These are phyloP conservation scores for Neoascia interrupta DNA, from an alignment of 2,888 invertebrate species.

Conservation along the genomic window DNA sequence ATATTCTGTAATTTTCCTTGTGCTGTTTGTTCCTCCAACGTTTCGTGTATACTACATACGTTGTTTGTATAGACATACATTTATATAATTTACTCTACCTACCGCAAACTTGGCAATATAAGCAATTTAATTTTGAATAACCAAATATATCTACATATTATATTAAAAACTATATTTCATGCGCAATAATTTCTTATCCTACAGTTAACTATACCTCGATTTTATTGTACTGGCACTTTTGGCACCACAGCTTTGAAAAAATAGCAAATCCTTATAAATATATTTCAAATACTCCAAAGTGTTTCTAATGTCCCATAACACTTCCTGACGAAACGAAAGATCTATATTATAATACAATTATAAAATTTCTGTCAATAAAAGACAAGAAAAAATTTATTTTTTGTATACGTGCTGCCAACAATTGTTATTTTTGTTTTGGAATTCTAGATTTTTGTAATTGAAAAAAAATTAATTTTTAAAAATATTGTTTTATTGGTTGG, in stretches of 20 bases:
- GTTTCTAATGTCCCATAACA: too few species aligned
- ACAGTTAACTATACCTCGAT: constrained; percentile 30
- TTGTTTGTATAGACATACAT: constrained; percentile 18
- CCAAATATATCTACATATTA: too few species aligned
- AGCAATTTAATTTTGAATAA: too few species aligned
- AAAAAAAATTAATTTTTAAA: constrained; percentile 25
- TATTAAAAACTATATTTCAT: constrained; percentile 7
- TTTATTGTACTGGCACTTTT: constrained; percentile 62
- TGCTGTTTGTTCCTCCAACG: constrained; percentile 57
- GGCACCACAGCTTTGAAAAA: constrained; percentile 13
- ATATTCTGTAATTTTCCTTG: constrained; percentile 43
- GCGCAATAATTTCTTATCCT: constrained; percentile 6
- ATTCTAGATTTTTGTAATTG: constrained; percentile 45
- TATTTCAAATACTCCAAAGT: constrained; percentile 33
- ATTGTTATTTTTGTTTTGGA: constrained; percentile 25
- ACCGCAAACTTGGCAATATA: constrained; percentile 38
- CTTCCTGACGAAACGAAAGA: too few species aligned
- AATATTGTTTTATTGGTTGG: constrained; percentile 77
- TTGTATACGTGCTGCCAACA: too few species aligned
- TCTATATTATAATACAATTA: too few species aligned
- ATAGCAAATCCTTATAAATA: constrained; percentile 1
- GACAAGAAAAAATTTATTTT: too few species aligned
- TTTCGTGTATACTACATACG: neutral
- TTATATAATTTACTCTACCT: too few species aligned
- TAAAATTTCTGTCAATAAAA: too few species aligned